Conservation (phyloP, 2,888 invertebrate genomes). For the Stenolophus ochropezus region DNA sequence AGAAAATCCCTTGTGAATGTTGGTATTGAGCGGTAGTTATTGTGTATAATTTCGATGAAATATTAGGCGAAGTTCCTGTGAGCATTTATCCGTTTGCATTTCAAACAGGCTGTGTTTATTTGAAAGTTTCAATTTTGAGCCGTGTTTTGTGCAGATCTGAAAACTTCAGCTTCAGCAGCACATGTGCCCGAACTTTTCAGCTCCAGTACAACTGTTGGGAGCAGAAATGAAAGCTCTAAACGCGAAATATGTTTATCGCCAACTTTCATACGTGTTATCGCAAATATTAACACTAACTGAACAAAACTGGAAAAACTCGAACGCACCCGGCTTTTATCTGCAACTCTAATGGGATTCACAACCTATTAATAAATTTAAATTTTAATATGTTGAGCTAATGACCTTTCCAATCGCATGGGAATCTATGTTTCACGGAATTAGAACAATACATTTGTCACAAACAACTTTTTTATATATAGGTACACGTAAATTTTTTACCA, state of each 20-base stretch:
- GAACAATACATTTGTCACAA: no score
- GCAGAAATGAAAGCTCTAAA: neutral
- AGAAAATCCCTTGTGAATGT: no score
- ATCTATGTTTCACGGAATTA: no score
- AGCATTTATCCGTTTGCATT: neutral
- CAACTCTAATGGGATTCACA: no score
- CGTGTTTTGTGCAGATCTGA: neutral
- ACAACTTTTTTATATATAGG: no score
- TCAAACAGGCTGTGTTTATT: neutral
- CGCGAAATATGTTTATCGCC: neutral
- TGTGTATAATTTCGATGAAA: neutral
- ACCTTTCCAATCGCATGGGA: no score
- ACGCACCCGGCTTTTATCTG: no score
- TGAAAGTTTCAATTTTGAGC: conserved; percentile 22
- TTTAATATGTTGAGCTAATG: no score
- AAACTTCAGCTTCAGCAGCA: conserved; percentile 2
- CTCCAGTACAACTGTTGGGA: neutral
- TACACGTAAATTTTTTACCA: no score
- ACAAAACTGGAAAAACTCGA: no score
- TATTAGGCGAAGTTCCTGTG: neutral
- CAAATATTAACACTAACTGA: neutral
- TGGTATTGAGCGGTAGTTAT: no score
- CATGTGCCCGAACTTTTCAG: neutral
- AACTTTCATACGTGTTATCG: neutral
- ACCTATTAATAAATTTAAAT: no score